Conservation (phyloP, 2,888 invertebrate species). For the Hedychridium roseum region DNA sequence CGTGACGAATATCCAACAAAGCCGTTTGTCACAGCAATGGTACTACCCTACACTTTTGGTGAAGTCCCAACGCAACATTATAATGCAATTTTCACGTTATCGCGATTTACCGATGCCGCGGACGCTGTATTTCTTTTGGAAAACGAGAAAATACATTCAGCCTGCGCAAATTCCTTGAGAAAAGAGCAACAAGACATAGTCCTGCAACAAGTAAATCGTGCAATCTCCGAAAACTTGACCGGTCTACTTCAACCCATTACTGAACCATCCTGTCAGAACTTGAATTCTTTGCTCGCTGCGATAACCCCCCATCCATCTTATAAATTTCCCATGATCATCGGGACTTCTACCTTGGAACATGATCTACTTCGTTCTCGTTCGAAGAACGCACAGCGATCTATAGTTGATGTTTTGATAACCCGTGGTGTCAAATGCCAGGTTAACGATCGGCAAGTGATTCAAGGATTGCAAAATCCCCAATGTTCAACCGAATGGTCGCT, state of each 20-base stretch:
- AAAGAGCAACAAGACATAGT: slow-evolving; percentile 52
- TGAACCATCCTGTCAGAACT: slow-evolving; percentile 38
- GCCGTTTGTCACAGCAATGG: slow-evolving; percentile 58
- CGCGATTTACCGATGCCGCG: slow-evolving; percentile 61
- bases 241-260: slow-evolving; percentile 63
- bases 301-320: slow-evolving; percentile 65
- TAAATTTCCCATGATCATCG: slow-evolving; percentile 64
- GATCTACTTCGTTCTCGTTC: slow-evolving; percentile 46
- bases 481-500: slow-evolving; percentile 62
- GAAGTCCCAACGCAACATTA: slow-evolving; percentile 67
- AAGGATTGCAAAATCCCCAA: slow-evolving; percentile 55
- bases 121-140: slow-evolving; percentile 64
- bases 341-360: slow-evolving; percentile 56
- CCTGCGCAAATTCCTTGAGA: slow-evolving; percentile 55
- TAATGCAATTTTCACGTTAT: slow-evolving; percentile 65
- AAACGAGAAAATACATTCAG: slow-evolving; percentile 64
- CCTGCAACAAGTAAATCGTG: slow-evolving; percentile 63
- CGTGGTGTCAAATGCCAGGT: slow-evolving; percentile 51
- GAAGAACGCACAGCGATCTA: slow-evolving; percentile 38
- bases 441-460: slow-evolving; percentile 38
- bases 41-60: slow-evolving; percentile 65
- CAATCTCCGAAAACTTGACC: slow-evolving; percentile 64
- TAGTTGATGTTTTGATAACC: slow-evolving; percentile 63
- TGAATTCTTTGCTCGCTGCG: slow-evolving; percentile 54
- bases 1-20: slow-evolving; percentile 64